These are phyloP conservation scores for Nemotelus pantherinus DNA, from an alignment of 2,888 invertebrate species.

Conservation along the genomic window DNA sequence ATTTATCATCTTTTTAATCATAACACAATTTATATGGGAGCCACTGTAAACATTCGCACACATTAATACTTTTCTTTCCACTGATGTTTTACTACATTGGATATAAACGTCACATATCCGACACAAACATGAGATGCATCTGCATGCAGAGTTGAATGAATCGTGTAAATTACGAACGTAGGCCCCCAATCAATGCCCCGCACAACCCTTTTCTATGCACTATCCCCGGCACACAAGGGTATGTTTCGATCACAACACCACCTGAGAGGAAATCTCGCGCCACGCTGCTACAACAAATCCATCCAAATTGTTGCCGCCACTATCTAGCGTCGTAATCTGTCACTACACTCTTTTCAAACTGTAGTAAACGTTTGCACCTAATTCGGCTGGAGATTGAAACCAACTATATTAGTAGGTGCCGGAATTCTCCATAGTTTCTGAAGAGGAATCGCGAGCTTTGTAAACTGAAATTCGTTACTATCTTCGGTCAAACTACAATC, in stretches of 20 bases:
- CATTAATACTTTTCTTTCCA: not conserved
- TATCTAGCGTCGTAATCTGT: not conserved
- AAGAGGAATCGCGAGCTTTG: too few relatives aligned
- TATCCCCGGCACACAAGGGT: not conserved
- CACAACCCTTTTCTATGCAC: conserved; percentile 4
- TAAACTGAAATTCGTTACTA: too few relatives aligned
- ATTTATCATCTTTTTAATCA: not conserved
- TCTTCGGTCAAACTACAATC: too few relatives aligned
- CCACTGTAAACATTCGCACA: conserved; percentile 39
- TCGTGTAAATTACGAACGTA: conserved; percentile 4
- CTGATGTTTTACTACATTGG: too few relatives aligned
- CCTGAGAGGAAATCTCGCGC: conserved; percentile 22
- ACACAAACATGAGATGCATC: conserved; percentile 29
- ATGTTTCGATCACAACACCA: not conserved
- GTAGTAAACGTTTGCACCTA: conserved; percentile 24
- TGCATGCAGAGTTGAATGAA: conserved; percentile 39
- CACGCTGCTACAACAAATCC: not conserved
- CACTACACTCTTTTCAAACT: not conserved
- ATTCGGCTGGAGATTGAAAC: too few relatives aligned
- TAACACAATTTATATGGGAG: conserved; percentile 22
- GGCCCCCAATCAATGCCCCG: conserved; percentile 5
- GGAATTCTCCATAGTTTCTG: too few relatives aligned
- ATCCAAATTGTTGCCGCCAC: not conserved
- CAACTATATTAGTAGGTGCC: too few relatives aligned
- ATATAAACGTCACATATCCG: conserved; percentile 17